Evolutionary conservation across 2,797 vertebrate species (phyloP).

Genomic region (Miichthys miiuy): DNA sequence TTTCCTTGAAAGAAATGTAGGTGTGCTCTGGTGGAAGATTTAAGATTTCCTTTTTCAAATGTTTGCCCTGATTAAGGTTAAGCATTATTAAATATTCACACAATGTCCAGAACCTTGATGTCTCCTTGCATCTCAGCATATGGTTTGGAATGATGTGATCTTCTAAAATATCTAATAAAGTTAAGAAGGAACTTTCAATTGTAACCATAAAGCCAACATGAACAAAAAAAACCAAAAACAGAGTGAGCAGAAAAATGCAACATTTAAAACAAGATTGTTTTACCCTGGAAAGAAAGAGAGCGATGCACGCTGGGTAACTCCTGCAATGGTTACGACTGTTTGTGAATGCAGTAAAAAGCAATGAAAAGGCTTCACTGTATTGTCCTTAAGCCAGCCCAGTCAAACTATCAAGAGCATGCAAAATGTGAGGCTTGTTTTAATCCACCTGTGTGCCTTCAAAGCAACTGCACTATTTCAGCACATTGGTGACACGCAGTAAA

Average conservation of each 20-base stretch:
- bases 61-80: background rate
- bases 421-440: slow-evolving; percentile 58
- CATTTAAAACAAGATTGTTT: slow-evolving; percentile 4
- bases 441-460: slow-evolving; percentile 63
- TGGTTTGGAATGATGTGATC: background rate
- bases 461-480: slow-evolving; percentile 59
- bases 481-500: slow-evolving; percentile 74
- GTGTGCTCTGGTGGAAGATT: background rate
- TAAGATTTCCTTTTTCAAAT: background rate
- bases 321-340: slow-evolving; percentile 60
- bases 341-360: slow-evolving; percentile 70
- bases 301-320: slow-evolving; percentile 16
- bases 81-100: background rate
- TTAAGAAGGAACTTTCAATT: background rate
- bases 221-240: background rate
- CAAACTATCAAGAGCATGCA: slow-evolving; percentile 61
- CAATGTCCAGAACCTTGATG: background rate
- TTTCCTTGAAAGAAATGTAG: background rate
- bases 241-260: background rate
- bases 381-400: slow-evolving; percentile 47
- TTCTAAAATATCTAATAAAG: background rate
- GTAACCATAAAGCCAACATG: background rate
- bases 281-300: slow-evolving; percentile 4
- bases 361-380: slow-evolving; percentile 47
- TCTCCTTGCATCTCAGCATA: background rate